Conservation (phyloP, 2,888 invertebrate species). For the Drosophila cognata region DNA sequence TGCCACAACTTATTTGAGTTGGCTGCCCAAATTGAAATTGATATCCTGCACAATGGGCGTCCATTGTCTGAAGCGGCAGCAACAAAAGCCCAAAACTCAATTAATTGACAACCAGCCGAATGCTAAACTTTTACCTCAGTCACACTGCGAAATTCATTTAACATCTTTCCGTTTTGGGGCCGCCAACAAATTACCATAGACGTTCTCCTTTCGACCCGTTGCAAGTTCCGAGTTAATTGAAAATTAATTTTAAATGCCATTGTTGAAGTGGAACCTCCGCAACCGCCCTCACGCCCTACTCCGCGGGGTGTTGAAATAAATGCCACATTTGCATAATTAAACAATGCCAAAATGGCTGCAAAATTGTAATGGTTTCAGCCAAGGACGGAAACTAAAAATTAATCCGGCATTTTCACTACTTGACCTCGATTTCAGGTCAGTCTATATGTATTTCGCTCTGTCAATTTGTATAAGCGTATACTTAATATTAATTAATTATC, state of each 20-base stretch:
- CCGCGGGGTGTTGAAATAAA: conserved; percentile 38
- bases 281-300: conserved; percentile 2
- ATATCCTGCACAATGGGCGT: conserved; percentile 59
- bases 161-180: conserved; percentile 18
- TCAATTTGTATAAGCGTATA: not conserved
- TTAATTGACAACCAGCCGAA: conserved; percentile 46
- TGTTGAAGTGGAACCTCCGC: conserved; percentile 48
- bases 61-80: conserved; percentile 59
- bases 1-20: conserved; percentile 38
- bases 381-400: conserved; percentile 28
- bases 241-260: conserved; percentile 74
- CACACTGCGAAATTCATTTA: conserved; percentile 33
- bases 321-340: conserved; percentile 71
- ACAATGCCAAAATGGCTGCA: conserved; percentile 56
- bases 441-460: not conserved
- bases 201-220: conserved; percentile 7
- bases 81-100: conserved; percentile 56
- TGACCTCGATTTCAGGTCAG: not conserved
- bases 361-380: conserved; percentile 49
- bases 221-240: conserved; percentile 66
- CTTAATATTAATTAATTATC: conserved; percentile 3
- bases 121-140: conserved; percentile 38
- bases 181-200: conserved; percentile 30
- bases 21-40: conserved; percentile 56
- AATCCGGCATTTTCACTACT: conserved; percentile 25